Percentiles rank a stretch among this genome's conserved stretches.
These are phyloP conservation scores for Oxyura jamaicensis DNA, from an alignment of 2,113 vertebrate species.

Conservation along the genomic window DNA sequence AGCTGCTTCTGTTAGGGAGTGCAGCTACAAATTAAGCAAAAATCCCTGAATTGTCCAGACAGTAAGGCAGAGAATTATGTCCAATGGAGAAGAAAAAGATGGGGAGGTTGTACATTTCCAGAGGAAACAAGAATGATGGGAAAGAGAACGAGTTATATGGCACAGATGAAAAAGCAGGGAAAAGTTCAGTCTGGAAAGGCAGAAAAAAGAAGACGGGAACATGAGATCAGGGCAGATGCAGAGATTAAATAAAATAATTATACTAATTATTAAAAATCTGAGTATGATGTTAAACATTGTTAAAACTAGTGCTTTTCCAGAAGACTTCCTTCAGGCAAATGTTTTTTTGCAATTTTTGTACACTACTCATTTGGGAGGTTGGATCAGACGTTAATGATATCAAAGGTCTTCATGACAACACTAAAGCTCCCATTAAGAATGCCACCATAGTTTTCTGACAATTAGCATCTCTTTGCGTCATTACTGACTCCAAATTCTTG, in stretches of 20 bases:
- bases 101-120: background rate
- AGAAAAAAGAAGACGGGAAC: background rate
- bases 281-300: background rate
- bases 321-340: background rate
- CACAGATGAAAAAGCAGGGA: background rate
- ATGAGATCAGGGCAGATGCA: background rate
- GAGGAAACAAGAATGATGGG: background rate
- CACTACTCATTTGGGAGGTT: background rate
- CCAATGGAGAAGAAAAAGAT: background rate
- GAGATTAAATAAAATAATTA: background rate
- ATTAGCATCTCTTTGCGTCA: background rate
- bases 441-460: background rate
- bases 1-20: background rate
- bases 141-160: background rate
- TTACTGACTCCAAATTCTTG: background rate
- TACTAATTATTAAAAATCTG: background rate
- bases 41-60: background rate
- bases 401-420: background rate
- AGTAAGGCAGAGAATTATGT: background rate
- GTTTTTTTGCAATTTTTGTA: background rate
- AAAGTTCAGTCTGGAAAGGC: background rate
- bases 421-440: background rate
- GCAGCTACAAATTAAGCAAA: background rate
- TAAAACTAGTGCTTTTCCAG: background rate
- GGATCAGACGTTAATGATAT: background rate